Base-by-base conservation (phyloP, 2,888 invertebrate species). In the Microplitis deprimator region DNA sequence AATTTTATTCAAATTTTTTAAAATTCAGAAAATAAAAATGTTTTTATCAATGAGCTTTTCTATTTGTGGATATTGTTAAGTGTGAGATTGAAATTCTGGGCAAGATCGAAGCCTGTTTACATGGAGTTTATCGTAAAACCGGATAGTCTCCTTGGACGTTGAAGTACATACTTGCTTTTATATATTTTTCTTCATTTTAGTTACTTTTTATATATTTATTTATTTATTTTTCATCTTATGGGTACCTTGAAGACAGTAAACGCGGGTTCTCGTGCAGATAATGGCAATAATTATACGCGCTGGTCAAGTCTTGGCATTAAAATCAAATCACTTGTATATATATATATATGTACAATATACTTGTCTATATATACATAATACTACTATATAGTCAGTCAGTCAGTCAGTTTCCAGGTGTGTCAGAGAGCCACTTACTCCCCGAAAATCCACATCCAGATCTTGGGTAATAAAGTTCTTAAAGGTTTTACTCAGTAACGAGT, bases 201-300 rank as follows among this genome's bases (percentile, higher is more conserved):
- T 50, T 50, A 50, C 73, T 29, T 74, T 67, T 68, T 70, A 5
- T 70, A 5, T n/a, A 75, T 64, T 61, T 71, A n/a, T 67, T 59
- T 16, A 59, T 20, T 71, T 29, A 38, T 75, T 61, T 61, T 40
- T 39, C 38, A 60, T 77, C 76, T 76, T 76, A 68, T 77, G 17
- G 68, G 68, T 59, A 50, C 80, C 76, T 79, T 75, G 77, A 82
- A 82, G 83, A 85, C 82, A 83, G 84, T 87, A 86, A 87, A 86
- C 82, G 85, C 84, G 84, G 82, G 83, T 83, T 86, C 84, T 86
- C 86, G 87, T 86, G 85, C 85, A 85, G 85, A 78, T 87, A 87
- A 88, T 87, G 85, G 84, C 85, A 84, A 86, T 85, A 86, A 87
- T 87, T 87, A 87, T 84, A 83, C 83, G 84, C 83, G 83, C 81